Percentiles rank a stretch among this genome's conserved stretches.
Evolutionary conservation across 2,113 vertebrate species (phyloP).

Genomic region (Rhodinocichla rosea): DNA sequence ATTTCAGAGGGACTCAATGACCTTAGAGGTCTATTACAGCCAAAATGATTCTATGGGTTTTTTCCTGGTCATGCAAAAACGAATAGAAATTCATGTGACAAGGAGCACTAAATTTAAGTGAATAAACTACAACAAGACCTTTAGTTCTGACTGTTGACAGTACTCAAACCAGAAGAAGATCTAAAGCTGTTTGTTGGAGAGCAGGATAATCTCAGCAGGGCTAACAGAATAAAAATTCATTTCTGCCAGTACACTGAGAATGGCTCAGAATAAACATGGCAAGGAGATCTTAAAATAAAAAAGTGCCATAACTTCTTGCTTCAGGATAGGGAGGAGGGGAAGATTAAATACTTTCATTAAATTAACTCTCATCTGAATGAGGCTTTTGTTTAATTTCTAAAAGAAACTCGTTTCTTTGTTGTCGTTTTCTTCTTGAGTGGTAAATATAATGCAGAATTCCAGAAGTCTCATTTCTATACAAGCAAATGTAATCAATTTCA

Average conservation of each 20-base stretch:
- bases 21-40: background rate
- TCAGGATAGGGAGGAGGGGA: slow-evolving; percentile 7
- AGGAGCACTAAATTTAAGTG: background rate
- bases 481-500: slow-evolving; percentile 41
- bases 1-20: background rate
- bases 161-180: background rate
- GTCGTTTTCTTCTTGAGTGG: background rate
- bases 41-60: background rate
- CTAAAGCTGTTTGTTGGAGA: background rate
- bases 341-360: slow-evolving; percentile 60
- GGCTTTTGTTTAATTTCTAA: slow-evolving; percentile 33
- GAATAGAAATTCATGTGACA: background rate
- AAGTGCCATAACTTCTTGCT: background rate
- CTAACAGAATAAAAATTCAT: slow-evolving; percentile 14
- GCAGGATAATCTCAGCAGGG: slow-evolving; percentile 1
- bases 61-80: background rate
- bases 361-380: slow-evolving; percentile 39
- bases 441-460: slow-evolving; percentile 32
- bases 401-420: background rate
- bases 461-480: slow-evolving; percentile 29
- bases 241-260: slow-evolving; percentile 16
- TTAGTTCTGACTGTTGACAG: background rate
- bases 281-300: slow-evolving; percentile 44
- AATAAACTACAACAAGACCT: background rate
- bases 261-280: slow-evolving; percentile 42